phyloP scores from a whole-genome alignment of 2,888 invertebrate species.

The Mimumesa dahlbomi region DNA sequence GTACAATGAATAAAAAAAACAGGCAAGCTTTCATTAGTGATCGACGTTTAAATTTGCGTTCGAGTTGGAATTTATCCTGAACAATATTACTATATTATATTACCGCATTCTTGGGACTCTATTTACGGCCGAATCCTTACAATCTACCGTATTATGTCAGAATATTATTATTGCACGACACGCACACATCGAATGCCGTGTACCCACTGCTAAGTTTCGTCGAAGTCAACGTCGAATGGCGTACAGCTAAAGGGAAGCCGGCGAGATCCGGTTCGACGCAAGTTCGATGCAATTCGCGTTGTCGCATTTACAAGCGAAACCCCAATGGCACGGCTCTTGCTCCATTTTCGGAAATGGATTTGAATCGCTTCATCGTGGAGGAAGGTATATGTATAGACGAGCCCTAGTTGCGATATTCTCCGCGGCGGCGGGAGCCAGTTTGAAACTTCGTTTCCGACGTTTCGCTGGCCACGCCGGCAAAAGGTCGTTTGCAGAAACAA shows the following conservation, averaged over 20 bases:
- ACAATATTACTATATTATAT: too few species aligned
- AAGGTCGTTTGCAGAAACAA: constrained; percentile 27
- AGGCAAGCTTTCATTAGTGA: too few species aligned
- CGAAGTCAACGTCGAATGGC: constrained; percentile 34
- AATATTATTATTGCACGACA: too few species aligned
- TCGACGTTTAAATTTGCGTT: too few species aligned
- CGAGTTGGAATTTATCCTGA: too few species aligned
- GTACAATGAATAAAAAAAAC: too few species aligned
- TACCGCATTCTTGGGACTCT: too few species aligned
- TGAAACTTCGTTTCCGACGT: constrained; percentile 33
- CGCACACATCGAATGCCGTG: too few species aligned
- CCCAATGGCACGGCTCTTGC: constrained; percentile 20
- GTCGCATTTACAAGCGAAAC: constrained; percentile 35
- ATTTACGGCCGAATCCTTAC: too few species aligned
- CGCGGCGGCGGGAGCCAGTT: constrained; percentile 12
- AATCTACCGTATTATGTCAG: too few species aligned
- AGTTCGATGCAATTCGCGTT: constrained; percentile 45
- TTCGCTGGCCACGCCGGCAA: constrained; percentile 1
- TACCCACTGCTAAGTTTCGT: too few species aligned
- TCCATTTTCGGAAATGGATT: constrained; percentile 45
- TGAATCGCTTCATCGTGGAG: constrained; percentile 30
- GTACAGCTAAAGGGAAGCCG: constrained; percentile 23
- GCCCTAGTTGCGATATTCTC: constrained; percentile 32
- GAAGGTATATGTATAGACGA: constrained; percentile 1
- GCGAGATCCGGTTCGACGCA: constrained; percentile 17